phyloP scores from a whole-genome alignment of 2,797 vertebrate species.

The Carcharodon carcharias region DNA sequence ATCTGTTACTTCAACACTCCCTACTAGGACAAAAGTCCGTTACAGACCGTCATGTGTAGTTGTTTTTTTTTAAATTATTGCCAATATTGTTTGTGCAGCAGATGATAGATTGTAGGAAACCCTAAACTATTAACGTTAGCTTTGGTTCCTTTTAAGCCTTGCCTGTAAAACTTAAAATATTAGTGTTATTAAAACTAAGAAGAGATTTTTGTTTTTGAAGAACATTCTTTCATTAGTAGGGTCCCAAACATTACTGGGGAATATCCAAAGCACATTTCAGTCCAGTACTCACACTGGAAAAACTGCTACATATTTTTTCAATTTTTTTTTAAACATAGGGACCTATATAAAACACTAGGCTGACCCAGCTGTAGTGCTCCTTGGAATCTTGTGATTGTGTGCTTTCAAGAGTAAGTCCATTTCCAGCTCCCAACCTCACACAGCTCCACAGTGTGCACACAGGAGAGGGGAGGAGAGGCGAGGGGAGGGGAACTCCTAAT shows the following conservation, averaged over 20 bases:
- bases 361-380: too few species aligned
- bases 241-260: neutral
- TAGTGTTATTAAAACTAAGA: neutral
- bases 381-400: too few species aligned
- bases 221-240: neutral
- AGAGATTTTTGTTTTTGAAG: neutral
- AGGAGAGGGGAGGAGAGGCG: too few species aligned
- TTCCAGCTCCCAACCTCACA: too few species aligned
- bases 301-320: neutral
- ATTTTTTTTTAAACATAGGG: neutral
- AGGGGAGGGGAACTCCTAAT: too few species aligned
- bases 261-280: neutral
- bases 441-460: too few species aligned
- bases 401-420: too few species aligned
- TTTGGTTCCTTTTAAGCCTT: neutral
- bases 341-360: neutral
- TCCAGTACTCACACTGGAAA: neutral
- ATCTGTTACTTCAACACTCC: neutral
- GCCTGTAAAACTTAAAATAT: neutral
- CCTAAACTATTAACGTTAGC: neutral
- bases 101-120: neutral
- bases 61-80: neutral
- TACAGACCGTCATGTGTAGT: neutral
- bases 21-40: neutral
- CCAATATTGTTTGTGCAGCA: neutral